Evolutionary conservation across 2,113 vertebrate genomes (phyloP).

Genomic region (Istiophorus platypterus): DNA sequence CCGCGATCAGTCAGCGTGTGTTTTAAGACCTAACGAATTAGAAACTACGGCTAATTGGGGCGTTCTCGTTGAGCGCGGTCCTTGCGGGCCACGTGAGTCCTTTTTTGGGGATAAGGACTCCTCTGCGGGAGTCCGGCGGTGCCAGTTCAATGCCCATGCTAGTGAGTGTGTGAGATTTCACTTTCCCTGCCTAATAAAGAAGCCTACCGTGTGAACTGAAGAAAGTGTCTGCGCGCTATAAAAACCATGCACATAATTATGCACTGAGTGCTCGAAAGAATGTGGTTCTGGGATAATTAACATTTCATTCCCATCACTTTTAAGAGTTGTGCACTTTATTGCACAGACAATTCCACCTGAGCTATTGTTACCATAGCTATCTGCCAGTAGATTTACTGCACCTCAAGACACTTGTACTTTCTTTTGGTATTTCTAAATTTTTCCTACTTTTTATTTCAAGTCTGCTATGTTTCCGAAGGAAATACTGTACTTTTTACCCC

Average conservation of each 20-base stretch:
- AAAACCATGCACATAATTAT: conserved; percentile 24
- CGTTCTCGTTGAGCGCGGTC: not conserved
- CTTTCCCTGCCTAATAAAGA: not conserved
- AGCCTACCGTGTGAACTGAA: not conserved
- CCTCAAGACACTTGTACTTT: not conserved
- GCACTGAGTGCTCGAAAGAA: not conserved
- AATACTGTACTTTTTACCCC: too few relatives aligned
- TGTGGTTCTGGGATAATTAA: not conserved
- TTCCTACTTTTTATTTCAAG: not conserved
- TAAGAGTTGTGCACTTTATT: not conserved
- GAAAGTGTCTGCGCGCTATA: conserved; percentile 2
- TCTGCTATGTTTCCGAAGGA: too few relatives aligned
- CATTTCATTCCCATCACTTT: conserved; percentile 1
- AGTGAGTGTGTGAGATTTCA: not conserved
- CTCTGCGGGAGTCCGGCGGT: not conserved
- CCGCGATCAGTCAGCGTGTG: not conserved
- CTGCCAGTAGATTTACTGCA: not conserved
- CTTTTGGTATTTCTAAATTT: not conserved
- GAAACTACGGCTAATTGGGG: not conserved
- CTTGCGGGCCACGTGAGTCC: not conserved
- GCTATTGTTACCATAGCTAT: too few relatives aligned
- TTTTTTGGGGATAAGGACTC: not conserved
- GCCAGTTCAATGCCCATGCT: not conserved
- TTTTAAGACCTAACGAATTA: conserved; percentile 8
- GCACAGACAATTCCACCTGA: not conserved